These are phyloP conservation scores for Acleris holmiana DNA, from an alignment of 2,888 invertebrate species.

Conservation along the genomic window DNA sequence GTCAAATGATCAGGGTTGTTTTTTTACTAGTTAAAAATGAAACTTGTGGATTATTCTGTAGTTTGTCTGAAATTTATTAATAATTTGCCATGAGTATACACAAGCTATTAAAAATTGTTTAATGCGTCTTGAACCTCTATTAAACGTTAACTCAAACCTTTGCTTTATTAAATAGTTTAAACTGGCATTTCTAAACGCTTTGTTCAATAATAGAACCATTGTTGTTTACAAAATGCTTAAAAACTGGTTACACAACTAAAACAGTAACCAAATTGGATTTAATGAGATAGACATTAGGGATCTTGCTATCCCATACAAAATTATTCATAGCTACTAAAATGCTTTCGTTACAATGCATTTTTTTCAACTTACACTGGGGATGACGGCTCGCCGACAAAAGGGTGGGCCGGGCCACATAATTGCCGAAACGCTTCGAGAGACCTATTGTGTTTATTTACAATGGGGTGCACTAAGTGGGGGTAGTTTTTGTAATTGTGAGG, in stretches of 20 bases:
- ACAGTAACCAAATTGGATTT: conserved; percentile 79
- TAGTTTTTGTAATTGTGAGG: conserved; percentile 84
- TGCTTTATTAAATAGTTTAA: no score
- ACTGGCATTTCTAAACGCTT: no score
- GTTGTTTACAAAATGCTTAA: conserved; percentile 28
- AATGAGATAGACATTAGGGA: conserved; percentile 82
- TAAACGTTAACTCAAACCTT: no score
- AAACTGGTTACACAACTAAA: conserved; percentile 59
- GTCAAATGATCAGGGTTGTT: no score
- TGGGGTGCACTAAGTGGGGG: conserved; percentile 82
- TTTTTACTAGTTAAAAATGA: no score
- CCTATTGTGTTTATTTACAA: conserved; percentile 81
- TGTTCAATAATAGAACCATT: background rate
- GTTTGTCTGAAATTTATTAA: no score
- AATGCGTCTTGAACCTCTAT: no score
- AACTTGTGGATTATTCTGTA: no score
- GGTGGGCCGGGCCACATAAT: conserved; percentile 83
- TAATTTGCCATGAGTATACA: no score
- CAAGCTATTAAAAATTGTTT: no score
- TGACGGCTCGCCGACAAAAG: conserved; percentile 80
- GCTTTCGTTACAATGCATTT: conserved; percentile 73
- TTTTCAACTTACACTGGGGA: conserved; percentile 71
- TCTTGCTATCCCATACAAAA: conserved; percentile 79
- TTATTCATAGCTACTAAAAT: conserved; percentile 84
- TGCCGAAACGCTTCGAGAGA: conserved; percentile 83